Conservation (phyloP, 1,140 invertebrate species). For the Drosophila ohnishii region DNA sequence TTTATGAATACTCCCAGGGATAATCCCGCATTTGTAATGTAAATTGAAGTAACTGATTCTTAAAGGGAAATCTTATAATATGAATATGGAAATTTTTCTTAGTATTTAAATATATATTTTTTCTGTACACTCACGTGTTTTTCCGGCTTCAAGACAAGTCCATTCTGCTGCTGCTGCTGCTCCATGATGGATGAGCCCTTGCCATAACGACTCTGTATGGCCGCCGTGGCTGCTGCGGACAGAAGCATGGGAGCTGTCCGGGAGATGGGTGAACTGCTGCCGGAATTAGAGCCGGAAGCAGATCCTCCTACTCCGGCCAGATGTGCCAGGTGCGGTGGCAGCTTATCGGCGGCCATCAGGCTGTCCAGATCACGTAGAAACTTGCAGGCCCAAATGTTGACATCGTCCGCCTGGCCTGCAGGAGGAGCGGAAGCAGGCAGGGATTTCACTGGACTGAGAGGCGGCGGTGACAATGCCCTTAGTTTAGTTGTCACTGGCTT, state of each 20-base stretch:
- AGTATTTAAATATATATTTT: slow-evolving; percentile 1
- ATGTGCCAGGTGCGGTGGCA: slow-evolving; percentile 61
- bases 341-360: slow-evolving; percentile 74
- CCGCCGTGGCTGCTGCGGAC: slow-evolving; percentile 73
- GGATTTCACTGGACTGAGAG: slow-evolving; percentile 37
- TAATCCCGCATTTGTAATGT: slow-evolving; percentile 5
- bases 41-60: slow-evolving; percentile 4
- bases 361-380: slow-evolving; percentile 82
- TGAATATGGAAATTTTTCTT: slow-evolving; percentile 5
- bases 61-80: slow-evolving; percentile 1
- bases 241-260: slow-evolving; percentile 72
- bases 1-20: slow-evolving; percentile 29
- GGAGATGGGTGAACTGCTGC: slow-evolving; percentile 64
- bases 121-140: slow-evolving; percentile 78
- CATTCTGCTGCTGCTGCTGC: slow-evolving; percentile 66
- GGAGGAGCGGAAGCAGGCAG: not conserved
- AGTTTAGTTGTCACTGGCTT: slow-evolving; percentile 74
- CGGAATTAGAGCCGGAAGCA: slow-evolving; percentile 24
- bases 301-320: slow-evolving; percentile 26
- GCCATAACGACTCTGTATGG: slow-evolving; percentile 71
- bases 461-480: slow-evolving; percentile 69
- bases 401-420: slow-evolving; percentile 55
- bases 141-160: slow-evolving; percentile 79
- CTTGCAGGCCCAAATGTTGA: slow-evolving; percentile 82
- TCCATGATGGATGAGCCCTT: slow-evolving; percentile 41